Base-by-base conservation (phyloP, 2,797 vertebrate genomes). In the Carduelis carduelis region DNA sequence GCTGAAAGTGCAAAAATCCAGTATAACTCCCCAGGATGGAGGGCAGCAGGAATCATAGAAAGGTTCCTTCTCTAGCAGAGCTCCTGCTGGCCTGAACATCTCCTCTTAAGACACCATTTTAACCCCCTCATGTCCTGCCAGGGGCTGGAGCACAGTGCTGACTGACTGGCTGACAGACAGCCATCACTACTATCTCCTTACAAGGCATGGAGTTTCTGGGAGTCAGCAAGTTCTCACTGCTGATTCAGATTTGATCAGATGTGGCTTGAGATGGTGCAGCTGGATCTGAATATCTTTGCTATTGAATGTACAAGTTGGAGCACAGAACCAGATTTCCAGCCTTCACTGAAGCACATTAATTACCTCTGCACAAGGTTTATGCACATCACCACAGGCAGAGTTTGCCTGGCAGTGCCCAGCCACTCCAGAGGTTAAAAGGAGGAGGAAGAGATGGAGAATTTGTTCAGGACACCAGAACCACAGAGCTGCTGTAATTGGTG, bases 181-280 rank as follows among this genome's bases (percentile, higher is more conserved):
- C 63, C 43, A 81, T 50, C 75, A 56, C 39, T 71, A 27, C 35
- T 23, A 16, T 32, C 49, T 68, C 91, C 60, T 75, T 32, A 27
- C 64, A 56, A 83, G 23, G 41, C 35, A 5, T 18, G 7, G 35
- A 13, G 46, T 94, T 93, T 81, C 59, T 65, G 90, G 55, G 35
- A 68, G 71, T 87, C 79, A 83, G 80, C 71, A 93, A 57, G 46
- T 91, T 92, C 53, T 70, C n/a, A 3, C 60, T 85, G 71, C 83
- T 91, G 84, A 94, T 77, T 66, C 4, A 1, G 35, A 83, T 85
- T 78, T 91, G 87, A 89, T 80, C 60, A 83, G 72, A 83, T 69
- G 75, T 75, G 65, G 24, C 61, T 87, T 78, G 68, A 97, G 79
- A 91, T 59, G 59, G 5, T 83, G 65, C 95, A 96, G 92, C 82